Evolutionary conservation across 1,140 invertebrate species (phyloP).

Genomic region (Drosophila sp.): DNA sequence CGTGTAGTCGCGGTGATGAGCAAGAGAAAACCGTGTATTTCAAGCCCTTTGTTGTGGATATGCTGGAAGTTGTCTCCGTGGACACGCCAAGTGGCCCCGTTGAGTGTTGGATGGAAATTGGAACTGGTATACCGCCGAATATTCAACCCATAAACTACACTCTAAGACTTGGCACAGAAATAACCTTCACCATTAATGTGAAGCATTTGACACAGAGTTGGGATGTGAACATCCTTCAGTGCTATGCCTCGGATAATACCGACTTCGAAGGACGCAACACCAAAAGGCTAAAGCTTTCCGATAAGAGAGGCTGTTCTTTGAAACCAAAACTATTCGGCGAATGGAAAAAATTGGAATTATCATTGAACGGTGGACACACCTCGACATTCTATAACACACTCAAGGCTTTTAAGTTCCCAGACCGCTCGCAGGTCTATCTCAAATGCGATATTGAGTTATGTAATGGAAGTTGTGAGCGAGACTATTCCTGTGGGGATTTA

Average conservation of each 20-base stretch:
- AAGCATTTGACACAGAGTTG: constrained; percentile 87
- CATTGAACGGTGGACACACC: constrained; percentile 84
- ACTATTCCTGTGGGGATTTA: constrained; percentile 49
- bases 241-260: constrained; percentile 89
- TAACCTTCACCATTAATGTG: constrained; percentile 88
- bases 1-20: constrained; percentile 84
- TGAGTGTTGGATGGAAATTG: constrained; percentile 91
- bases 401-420: constrained; percentile 89
- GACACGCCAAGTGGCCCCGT: constrained; percentile 86
- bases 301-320: constrained; percentile 87
- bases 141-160: constrained; percentile 83
- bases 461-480: constrained; percentile 73
- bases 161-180: constrained; percentile 88
- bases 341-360: constrained; percentile 86
- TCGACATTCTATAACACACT: constrained; percentile 88
- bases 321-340: constrained; percentile 87
- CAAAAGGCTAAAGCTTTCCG: constrained; percentile 87
- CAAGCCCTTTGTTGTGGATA: constrained; percentile 88
- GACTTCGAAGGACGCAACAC: constrained; percentile 86
- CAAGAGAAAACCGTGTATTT: constrained; percentile 87
- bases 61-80: constrained; percentile 88
- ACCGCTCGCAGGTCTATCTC: constrained; percentile 88
- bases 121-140: constrained; percentile 87
- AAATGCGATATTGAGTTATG: constrained; percentile 90
- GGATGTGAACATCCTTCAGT: constrained; percentile 88